Conservation (phyloP, 2,888 invertebrate genomes). For the Trimorus sp. region DNA sequence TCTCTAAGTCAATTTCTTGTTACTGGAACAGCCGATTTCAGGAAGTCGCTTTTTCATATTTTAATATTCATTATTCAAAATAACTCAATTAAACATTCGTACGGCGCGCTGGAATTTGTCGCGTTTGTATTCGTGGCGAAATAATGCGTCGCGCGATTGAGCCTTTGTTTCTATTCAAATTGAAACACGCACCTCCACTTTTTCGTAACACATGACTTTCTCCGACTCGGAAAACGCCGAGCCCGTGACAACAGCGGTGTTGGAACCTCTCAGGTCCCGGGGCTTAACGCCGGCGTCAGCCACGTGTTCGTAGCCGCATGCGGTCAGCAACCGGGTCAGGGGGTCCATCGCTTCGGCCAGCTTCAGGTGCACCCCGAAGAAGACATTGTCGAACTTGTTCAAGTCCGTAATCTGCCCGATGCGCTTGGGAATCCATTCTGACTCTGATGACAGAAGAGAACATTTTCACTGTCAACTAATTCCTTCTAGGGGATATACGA, state of each 20-base stretch:
- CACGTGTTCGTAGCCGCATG: constrained; percentile 62
- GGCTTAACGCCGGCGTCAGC: constrained; percentile 67
- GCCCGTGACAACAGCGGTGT: constrained; percentile 58
- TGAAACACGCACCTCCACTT: constrained; percentile 56
- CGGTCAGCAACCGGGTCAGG: constrained; percentile 55
- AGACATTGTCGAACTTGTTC: constrained; percentile 64
- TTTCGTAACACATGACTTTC: constrained; percentile 60
- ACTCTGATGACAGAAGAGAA: constrained; percentile 18
- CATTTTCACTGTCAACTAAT: too few relatives aligned
- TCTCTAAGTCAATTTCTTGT: constrained; percentile 11
- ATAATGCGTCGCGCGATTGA: neutral
- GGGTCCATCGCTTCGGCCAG: constrained; percentile 64
- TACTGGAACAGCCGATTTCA: constrained; percentile 20
- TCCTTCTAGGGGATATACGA: too few relatives aligned
- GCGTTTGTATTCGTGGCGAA: neutral
- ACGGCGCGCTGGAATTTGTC: too few relatives aligned
- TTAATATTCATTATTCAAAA: constrained; percentile 46
- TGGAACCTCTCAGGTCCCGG: constrained; percentile 54
- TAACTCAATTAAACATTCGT: constrained; percentile 29
- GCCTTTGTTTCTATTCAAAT: constrained; percentile 9
- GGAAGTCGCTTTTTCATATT: constrained; percentile 27
- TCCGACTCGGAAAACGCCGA: constrained; percentile 66
- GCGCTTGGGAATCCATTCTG: constrained; percentile 44
- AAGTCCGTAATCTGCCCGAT: constrained; percentile 50
- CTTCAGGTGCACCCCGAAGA: constrained; percentile 66